phyloP scores from a whole-genome alignment of 2,797 vertebrate species.

The Gobionotothen gibberifrons region DNA sequence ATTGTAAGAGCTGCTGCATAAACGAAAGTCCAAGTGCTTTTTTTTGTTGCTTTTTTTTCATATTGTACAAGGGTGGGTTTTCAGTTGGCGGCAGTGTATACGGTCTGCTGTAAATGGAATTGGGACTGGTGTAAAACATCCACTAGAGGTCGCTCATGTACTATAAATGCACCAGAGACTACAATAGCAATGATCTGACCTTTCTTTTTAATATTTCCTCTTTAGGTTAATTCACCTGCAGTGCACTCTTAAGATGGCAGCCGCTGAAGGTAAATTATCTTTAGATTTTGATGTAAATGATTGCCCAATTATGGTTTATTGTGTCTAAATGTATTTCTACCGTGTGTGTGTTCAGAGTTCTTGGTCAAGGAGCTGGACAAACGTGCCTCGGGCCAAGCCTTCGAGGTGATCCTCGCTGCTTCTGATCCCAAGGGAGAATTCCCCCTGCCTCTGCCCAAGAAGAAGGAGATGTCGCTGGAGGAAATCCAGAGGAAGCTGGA shows the following conservation, averaged over 20 bases:
- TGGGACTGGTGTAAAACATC: conserved; percentile 1
- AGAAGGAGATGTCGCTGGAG: conserved; percentile 95
- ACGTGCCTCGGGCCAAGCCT: conserved; percentile 95
- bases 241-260: conserved; percentile 66
- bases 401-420: conserved; percentile 92
- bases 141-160: conserved; percentile 34
- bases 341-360: conserved; percentile 80
- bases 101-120: neutral
- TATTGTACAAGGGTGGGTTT: no score
- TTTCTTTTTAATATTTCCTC: neutral
- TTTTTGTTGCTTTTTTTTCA: no score
- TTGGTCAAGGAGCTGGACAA: conserved; percentile 96
- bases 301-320: neutral
- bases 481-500: conserved; percentile 97
- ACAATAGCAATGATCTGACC: neutral
- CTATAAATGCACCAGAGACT: neutral
- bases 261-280: conserved; percentile 62
- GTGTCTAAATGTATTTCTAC: neutral
- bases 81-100: no score
- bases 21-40: no score
- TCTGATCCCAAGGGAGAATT: conserved; percentile 91
- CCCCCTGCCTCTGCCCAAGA: conserved; percentile 92
- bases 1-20: no score
- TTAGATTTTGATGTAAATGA: neutral
- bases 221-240: conserved; percentile 56